Base-by-base conservation (phyloP, 92 coral and sea anemone species). In the Pocillopora grandis region DNA sequence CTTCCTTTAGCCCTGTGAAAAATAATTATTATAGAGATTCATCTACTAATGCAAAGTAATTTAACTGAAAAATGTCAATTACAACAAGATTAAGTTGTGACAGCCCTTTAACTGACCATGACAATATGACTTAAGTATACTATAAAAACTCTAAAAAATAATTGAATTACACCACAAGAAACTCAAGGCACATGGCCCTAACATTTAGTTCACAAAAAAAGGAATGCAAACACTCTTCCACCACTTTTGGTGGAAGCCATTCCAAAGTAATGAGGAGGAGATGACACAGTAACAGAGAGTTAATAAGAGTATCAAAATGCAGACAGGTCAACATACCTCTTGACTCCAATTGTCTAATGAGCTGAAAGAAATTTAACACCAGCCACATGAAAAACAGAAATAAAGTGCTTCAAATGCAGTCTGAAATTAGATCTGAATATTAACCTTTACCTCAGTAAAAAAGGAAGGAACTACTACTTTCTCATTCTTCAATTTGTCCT, bases 1-100 rank as follows among this genome's bases (percentile, higher is more conserved):
- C 98, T 63, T 96, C 99, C 66, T 64, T 92, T 48, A 96, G 65
- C 67, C 98, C 98, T 80, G 76, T 42, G 52, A 7, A 87, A 21
- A n/a, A 16, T 16, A 66, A 12, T 1, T 19, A 36, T 36, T 62
- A 64, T 42, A 18, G 56, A 73, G 5, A 42, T 42, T 7, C 52
- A 42, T 42, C 52, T 3, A 42, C 8, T 42, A 42, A 7, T 42
- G 4, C 52, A 42, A 3, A 42, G 52, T 42, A 42, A 42, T 42
- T 3, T 3, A 42, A 42, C 8, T 42, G 52, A 42, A 3, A 42
- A 42, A 42, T 42, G 52, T 42, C 52, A 42, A 42, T 42, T 42
- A 42, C 52, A 42, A 3, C 52, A 42, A 42, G 52, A 8, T 7
- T 42, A 42, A 7, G 52, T 3, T 42, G 52, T 42, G 52, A 42